These are phyloP conservation scores for Cassiopea xamachana DNA, from an alignment of 30 jellyfish, hydroid and myxozoan genomes.

Conservation along the genomic window DNA sequence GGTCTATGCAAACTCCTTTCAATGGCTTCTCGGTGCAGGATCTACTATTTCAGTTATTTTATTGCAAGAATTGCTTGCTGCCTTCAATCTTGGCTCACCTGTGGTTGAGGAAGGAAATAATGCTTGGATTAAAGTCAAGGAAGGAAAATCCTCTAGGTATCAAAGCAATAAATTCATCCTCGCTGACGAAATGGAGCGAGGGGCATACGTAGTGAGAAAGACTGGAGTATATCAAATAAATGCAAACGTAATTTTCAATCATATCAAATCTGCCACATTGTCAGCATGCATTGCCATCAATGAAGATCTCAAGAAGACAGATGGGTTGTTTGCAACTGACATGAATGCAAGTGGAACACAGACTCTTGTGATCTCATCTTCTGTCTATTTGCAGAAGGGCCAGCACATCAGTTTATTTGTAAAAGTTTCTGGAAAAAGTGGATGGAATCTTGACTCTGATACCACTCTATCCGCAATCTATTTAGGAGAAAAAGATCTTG, in stretches of 20 bases:
- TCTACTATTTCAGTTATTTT: slow-evolving; percentile 20
- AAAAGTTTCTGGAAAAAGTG: slow-evolving; percentile 1
- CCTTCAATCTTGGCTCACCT: slow-evolving; percentile 15
- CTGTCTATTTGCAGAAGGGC: slow-evolving; percentile 22
- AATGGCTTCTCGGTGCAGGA: slow-evolving; percentile 19
- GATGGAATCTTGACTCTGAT: slow-evolving; percentile 35
- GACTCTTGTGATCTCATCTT: slow-evolving; percentile 42
- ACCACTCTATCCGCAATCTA: slow-evolving; percentile 17
- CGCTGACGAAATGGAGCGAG: slow-evolving; percentile 13
- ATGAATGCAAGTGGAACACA: slow-evolving; percentile 26
- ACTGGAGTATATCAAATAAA: slow-evolving; percentile 52
- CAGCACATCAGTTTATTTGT: slow-evolving; percentile 32
- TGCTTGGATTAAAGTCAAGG: slow-evolving; percentile 31
- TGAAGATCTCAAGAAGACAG: background rate
- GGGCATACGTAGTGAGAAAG: slow-evolving; percentile 19
- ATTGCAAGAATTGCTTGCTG: slow-evolving; percentile 35
- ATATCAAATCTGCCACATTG: slow-evolving; percentile 7
- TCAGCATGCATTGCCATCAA: slow-evolving; percentile 49
- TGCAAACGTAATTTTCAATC: slow-evolving; percentile 42
- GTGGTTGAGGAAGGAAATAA: background rate
- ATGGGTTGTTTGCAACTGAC: slow-evolving; percentile 37
- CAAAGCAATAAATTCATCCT: slow-evolving; percentile 1
- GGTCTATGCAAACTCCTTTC: background rate
- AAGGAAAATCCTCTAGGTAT: background rate
- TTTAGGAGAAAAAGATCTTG: slow-evolving; percentile 32